A percentile compares a stretch with the other conserved stretches of the same genome.
phyloP scores from a whole-genome alignment of 2,888 invertebrate genomes.

The Trissoscelio sp. region DNA sequence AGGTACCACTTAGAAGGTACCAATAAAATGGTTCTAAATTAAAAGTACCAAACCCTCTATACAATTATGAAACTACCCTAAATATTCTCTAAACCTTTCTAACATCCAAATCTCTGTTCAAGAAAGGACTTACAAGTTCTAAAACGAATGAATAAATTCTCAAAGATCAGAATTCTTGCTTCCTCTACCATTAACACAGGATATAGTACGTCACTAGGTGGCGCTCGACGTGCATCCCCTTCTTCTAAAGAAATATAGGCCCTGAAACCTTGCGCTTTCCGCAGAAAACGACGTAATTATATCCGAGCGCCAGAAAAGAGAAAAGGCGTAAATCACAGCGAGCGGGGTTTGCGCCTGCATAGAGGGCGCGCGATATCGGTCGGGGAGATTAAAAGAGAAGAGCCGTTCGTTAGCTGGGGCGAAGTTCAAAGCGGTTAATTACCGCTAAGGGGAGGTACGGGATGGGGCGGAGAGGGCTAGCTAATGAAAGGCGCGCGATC shows the following conservation, averaged over 20 bases:
- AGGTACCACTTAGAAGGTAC: too few species aligned
- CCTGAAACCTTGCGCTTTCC: neutral
- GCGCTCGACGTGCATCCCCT: neutral
- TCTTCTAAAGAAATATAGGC: constrained; percentile 11
- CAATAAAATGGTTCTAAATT: too few species aligned
- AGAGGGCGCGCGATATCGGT: constrained; percentile 9
- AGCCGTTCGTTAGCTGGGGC: constrained; percentile 34
- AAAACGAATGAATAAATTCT: neutral
- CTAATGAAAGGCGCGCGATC: constrained; percentile 40
- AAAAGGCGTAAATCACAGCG: constrained; percentile 25
- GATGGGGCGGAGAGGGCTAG: neutral
- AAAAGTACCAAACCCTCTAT: too few species aligned
- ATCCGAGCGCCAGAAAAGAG: constrained; percentile 9
- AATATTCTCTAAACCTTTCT: too few species aligned
- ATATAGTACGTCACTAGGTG: neutral
- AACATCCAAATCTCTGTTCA: too few species aligned
- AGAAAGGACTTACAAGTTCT: neutral
- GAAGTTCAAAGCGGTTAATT: constrained; percentile 44
- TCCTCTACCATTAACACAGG: neutral
- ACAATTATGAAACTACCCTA: too few species aligned
- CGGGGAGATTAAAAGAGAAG: constrained; percentile 35
- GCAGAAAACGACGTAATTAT: constrained; percentile 30
- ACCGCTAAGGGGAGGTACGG: constrained; percentile 6
- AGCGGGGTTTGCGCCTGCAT: neutral
- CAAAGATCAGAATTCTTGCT: neutral